phyloP scores from a whole-genome alignment of 2,888 invertebrate genomes.

The Myopa tessellatipennis region DNA sequence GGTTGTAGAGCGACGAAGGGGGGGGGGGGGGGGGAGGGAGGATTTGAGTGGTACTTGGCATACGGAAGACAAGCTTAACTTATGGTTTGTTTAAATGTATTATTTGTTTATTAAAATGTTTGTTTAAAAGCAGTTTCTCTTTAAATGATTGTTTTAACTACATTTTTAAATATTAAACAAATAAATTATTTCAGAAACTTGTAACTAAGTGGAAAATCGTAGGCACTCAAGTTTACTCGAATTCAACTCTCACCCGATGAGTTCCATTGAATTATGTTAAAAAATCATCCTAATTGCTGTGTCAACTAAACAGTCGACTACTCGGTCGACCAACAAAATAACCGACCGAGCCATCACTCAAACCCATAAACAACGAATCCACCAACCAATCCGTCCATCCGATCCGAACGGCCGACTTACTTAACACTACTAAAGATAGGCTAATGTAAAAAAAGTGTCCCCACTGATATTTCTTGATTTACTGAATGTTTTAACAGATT shows the following conservation, averaged over 20 bases:
- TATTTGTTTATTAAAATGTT: background rate
- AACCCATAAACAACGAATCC: too few species aligned
- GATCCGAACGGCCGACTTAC: too few species aligned
- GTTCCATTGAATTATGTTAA: constrained; percentile 23
- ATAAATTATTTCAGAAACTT: background rate
- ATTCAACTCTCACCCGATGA: background rate
- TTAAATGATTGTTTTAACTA: background rate
- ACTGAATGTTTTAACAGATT: too few species aligned
- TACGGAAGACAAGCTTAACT: too few species aligned
- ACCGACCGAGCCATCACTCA: background rate
- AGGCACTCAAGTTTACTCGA: background rate
- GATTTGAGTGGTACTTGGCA: too few species aligned
- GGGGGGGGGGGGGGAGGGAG: too few species aligned
- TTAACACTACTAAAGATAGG: too few species aligned
- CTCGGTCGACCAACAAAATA: background rate
- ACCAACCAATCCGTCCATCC: too few species aligned
- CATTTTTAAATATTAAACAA: background rate
- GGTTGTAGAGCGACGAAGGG: too few species aligned
- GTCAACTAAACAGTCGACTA: constrained; percentile 1
- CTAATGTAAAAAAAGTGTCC: too few species aligned
- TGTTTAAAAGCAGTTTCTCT: background rate
- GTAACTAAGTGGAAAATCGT: background rate
- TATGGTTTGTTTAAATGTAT: too few species aligned
- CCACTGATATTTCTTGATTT: too few species aligned
- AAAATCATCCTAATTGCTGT: constrained; percentile 18